Conservation (phyloP, 2,113 vertebrate genomes). For the Stegostoma tigrinum region DNA sequence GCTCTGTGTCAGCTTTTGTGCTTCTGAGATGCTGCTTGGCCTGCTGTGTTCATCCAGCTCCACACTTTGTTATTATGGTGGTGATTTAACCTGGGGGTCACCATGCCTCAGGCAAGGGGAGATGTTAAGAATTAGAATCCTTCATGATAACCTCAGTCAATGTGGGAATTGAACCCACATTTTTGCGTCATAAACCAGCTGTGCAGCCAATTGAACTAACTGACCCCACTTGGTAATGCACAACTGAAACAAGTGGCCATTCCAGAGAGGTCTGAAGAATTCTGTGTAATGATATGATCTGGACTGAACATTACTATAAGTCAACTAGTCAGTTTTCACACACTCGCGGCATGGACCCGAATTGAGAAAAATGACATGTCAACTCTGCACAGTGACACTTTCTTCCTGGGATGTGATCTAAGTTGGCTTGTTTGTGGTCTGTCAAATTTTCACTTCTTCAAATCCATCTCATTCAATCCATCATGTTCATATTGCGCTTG, state of each 20-base stretch:
- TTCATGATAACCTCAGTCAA: too few relatives aligned
- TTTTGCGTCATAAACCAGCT: too few relatives aligned
- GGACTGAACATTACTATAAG: neutral
- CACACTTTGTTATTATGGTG: too few relatives aligned
- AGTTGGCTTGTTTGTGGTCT: neutral
- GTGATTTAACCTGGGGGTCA: too few relatives aligned
- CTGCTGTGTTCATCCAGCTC: too few relatives aligned
- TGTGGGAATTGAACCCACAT: too few relatives aligned
- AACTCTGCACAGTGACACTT: neutral
- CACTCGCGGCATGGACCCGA: neutral
- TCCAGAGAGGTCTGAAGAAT: neutral
- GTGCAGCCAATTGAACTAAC: too few relatives aligned
- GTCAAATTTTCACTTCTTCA: neutral
- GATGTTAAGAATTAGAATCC: too few relatives aligned
- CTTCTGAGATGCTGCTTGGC: too few relatives aligned
- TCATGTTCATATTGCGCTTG: neutral
- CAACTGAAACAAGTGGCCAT: neutral
- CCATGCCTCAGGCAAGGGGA: too few relatives aligned
- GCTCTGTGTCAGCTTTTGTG: too few relatives aligned
- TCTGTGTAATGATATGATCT: neutral
- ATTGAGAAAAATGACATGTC: neutral
- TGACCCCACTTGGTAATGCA: neutral
- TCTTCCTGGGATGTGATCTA: neutral
- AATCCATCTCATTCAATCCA: neutral
- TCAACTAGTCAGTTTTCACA: too few relatives aligned